Evolutionary conservation across 2,888 invertebrate genomes (phyloP).

Genomic region (Tetragnatha montana): DNA sequence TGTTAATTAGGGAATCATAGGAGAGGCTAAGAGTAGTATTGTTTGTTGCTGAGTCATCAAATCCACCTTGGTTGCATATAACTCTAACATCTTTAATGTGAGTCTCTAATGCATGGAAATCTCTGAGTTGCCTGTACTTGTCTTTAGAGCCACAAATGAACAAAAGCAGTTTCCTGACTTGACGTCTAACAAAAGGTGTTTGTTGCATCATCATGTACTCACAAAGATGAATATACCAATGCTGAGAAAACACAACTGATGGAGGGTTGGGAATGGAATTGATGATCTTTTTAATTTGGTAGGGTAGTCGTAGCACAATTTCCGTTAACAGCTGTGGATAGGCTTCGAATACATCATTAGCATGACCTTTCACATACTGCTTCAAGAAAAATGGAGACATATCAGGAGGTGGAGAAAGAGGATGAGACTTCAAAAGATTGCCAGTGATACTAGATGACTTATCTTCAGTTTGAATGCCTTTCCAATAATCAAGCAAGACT

Average conservation of each 20-base stretch:
- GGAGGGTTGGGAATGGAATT: constrained; percentile 66
- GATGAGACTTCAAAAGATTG: constrained; percentile 85
- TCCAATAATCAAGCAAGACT: constrained; percentile 80
- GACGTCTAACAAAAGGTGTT: constrained; percentile 89
- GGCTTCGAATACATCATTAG: constrained; percentile 93
- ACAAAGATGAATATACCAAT: constrained; percentile 89
- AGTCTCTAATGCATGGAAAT: constrained; percentile 92
- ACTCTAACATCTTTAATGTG: constrained; percentile 81
- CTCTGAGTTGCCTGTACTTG: constrained; percentile 93
- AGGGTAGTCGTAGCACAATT: constrained; percentile 93
- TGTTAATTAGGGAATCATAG: constrained; percentile 92
- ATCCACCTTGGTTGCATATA: constrained; percentile 75
- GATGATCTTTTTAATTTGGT: constrained; percentile 86
- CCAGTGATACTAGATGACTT: constrained; percentile 67
- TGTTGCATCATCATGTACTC: constrained; percentile 97
- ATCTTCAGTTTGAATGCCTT: constrained; percentile 73
- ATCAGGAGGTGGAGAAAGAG: constrained; percentile 86
- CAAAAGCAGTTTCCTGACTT: constrained; percentile 90
- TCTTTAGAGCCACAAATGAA: constrained; percentile 97
- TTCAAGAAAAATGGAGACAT: constrained; percentile 93
- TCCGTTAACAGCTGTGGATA: constrained; percentile 96
- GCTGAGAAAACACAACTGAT: constrained; percentile 78
- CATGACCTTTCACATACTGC: constrained; percentile 91
- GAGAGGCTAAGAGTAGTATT: constrained; percentile 78
- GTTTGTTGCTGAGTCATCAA: constrained; percentile 64